These are phyloP conservation scores for Oceanodroma tethys DNA, from an alignment of 2,113 vertebrate genomes.

Conservation along the genomic window DNA sequence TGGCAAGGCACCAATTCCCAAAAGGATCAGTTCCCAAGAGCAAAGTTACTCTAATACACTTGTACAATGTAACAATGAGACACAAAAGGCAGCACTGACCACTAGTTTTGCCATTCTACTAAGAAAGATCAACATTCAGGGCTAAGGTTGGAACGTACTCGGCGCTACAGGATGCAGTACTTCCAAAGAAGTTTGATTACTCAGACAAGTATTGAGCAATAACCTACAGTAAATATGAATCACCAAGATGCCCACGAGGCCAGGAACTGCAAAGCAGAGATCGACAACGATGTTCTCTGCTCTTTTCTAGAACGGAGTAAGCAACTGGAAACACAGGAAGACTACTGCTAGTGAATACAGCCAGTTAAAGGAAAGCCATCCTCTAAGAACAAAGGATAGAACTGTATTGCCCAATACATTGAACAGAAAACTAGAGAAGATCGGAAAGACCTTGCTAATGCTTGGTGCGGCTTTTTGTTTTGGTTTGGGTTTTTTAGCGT, in stretches of 20 bases:
- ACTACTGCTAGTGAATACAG: neutral
- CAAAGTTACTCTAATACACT: neutral
- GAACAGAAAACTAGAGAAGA: neutral
- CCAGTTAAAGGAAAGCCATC: neutral
- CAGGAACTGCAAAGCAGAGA: neutral
- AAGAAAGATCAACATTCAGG: neutral
- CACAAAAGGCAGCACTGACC: neutral
- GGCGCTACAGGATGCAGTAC: neutral
- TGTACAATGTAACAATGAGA: neutral
- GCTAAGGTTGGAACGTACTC: neutral
- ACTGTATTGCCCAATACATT: neutral
- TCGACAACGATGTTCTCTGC: neutral
- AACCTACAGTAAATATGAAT: slow-evolving; percentile 50
- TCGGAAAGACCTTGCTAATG: neutral
- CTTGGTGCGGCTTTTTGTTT: neutral
- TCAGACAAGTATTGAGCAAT: slow-evolving; percentile 43
- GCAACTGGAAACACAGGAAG: neutral
- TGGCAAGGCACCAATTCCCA: neutral
- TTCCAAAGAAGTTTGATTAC: slow-evolving; percentile 15
- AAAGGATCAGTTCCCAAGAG: neutral
- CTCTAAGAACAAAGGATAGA: neutral
- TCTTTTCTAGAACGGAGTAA: neutral
- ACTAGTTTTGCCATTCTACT: neutral
- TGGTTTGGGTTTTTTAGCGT: no score
- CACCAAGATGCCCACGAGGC: slow-evolving; percentile 7